Conservation (phyloP, 2,888 invertebrate species). For the Boloria euphrosyne region DNA sequence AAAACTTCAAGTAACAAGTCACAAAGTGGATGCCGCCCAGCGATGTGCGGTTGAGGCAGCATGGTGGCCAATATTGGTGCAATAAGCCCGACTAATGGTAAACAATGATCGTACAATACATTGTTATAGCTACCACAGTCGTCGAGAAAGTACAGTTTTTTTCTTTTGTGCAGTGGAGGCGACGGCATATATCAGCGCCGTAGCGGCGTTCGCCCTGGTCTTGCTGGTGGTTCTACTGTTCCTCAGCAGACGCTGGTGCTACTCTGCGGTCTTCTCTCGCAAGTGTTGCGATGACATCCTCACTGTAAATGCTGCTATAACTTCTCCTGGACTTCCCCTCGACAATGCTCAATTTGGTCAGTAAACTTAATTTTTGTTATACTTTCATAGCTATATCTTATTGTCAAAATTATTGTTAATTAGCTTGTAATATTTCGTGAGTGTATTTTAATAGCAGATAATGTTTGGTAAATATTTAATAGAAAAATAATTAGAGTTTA, state of each 20-base stretch:
- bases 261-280: slow-evolving; percentile 64
- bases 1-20: slow-evolving; percentile 19
- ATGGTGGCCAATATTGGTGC: slow-evolving; percentile 76
- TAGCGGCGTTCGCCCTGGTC: slow-evolving; percentile 91
- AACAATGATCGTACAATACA: slow-evolving; percentile 48
- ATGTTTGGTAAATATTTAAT: background rate
- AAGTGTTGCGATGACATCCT: slow-evolving; percentile 74
- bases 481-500: slow-evolving; percentile 9
- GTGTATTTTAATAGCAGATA: background rate
- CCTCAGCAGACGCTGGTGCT: slow-evolving; percentile 88
- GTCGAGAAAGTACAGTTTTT: slow-evolving; percentile 36
- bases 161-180: slow-evolving; percentile 86
- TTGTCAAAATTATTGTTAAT: background rate
- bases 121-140: slow-evolving; percentile 23
- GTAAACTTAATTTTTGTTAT: slow-evolving; percentile 32
- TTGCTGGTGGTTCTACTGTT: slow-evolving; percentile 93
- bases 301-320: slow-evolving; percentile 69
- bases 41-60: slow-evolving; percentile 48
- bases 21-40: slow-evolving; percentile 36
- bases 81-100: slow-evolving; percentile 73
- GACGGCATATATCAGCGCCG: slow-evolving; percentile 93
- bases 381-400: background rate
- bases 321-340: slow-evolving; percentile 60
- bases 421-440: background rate
- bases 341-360: slow-evolving; percentile 76